Evolutionary conservation across 2,113 vertebrate species (phyloP).

Genomic region (Mus musculus): GRCm39 chr13:79381001-79381500

Average conservation of each 20-base stretch:
- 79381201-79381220: neutral
- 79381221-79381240: neutral
- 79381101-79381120: neutral
- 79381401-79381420: too few relatives aligned
- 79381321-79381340: neutral
- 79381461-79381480: too few relatives aligned
- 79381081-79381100: neutral
- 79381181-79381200: slow-evolving; percentile 1
- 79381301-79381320: neutral
- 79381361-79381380: neutral
- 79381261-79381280: neutral
- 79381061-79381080: neutral
- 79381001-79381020: too few relatives aligned
- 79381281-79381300: neutral
- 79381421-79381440: too few relatives aligned
- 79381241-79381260: neutral
- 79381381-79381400: neutral
- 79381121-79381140: neutral
- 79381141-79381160: neutral
- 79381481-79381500: too few relatives aligned
- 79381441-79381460: too few relatives aligned
- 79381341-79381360: neutral
- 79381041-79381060: neutral
- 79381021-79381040: neutral
- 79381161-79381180: neutral